Conservation (phyloP, 53 echinoderm and acorn worm genomes). For the Holothuria leucospilota region DNA sequence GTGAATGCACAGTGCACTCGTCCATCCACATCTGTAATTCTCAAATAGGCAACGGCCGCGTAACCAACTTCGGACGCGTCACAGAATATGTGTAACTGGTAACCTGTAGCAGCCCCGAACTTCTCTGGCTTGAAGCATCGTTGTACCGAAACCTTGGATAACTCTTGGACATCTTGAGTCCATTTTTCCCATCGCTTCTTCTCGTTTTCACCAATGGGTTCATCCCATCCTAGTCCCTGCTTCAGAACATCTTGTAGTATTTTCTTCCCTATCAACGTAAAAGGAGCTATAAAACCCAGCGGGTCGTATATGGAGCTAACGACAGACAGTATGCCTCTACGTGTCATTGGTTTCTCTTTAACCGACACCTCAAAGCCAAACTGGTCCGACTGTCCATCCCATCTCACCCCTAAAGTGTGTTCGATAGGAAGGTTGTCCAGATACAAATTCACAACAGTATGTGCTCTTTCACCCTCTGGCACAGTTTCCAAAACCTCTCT, state of each 20-base stretch:
- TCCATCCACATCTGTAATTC: slow-evolving; percentile 35
- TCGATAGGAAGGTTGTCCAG: slow-evolving; percentile 56
- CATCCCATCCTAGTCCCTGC: slow-evolving; percentile 49
- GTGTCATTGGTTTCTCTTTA: too few species aligned
- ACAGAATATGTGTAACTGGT: slow-evolving; percentile 56
- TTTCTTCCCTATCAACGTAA: slow-evolving; percentile 54
- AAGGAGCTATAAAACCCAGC: slow-evolving; percentile 67
- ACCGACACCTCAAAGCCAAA: too few species aligned
- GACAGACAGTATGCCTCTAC: too few species aligned
- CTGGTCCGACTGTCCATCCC: slow-evolving; percentile 18
- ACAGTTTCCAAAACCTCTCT: slow-evolving; percentile 41
- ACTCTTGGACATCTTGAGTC: background rate
- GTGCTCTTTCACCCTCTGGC: slow-evolving; percentile 49
- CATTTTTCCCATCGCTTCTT: slow-evolving; percentile 1
- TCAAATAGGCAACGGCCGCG: slow-evolving; percentile 60
- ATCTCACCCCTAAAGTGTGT: slow-evolving; percentile 65
- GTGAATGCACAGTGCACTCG: slow-evolving; percentile 40
- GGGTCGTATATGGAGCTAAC: too few species aligned
- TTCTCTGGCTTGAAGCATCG: slow-evolving; percentile 44
- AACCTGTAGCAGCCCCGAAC: slow-evolving; percentile 6
- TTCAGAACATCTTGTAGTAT: slow-evolving; percentile 54
- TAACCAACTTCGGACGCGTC: slow-evolving; percentile 74
- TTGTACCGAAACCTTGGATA: background rate
- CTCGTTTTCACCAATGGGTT: slow-evolving; percentile 27
- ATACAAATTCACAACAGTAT: slow-evolving; percentile 48